These are phyloP conservation scores for Micoletzkya japonica DNA, from an alignment of 2,888 invertebrate species.

Conservation along the genomic window DNA sequence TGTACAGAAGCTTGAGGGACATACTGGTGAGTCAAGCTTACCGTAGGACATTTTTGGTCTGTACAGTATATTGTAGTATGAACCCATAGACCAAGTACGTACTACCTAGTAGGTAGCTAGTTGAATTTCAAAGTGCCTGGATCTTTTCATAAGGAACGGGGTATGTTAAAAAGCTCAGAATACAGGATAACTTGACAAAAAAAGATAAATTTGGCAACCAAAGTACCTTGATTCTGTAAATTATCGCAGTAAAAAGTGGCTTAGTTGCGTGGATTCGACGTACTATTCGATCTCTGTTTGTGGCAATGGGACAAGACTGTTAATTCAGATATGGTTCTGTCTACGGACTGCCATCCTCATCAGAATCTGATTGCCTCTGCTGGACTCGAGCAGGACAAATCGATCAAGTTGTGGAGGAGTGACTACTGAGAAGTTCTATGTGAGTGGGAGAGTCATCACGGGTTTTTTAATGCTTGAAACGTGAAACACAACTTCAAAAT, in stretches of 20 bases:
- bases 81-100: background rate
- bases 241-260: background rate
- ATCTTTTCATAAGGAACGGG: no score
- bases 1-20: slow-evolving; percentile 93
- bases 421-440: no score
- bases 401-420: slow-evolving; percentile 98
- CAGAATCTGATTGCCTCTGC: slow-evolving; percentile 99
- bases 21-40: slow-evolving; percentile 75
- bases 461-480: no score
- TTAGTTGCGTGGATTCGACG: background rate
- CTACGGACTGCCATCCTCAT: slow-evolving; percentile 97
- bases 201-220: no score
- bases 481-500: no score
- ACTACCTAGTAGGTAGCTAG: no score
- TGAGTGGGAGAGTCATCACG: no score
- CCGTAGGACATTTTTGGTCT: background rate
- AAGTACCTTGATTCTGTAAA: no score
- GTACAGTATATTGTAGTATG: background rate
- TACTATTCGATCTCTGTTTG: background rate
- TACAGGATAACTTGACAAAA: no score
- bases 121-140: no score
- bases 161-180: no score
- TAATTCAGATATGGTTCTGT: slow-evolving; percentile 80
- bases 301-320: background rate
- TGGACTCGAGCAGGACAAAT: slow-evolving; percentile 96